Percentiles rank a stretch among this genome's conserved stretches.
Conservation (phyloP, 2,797 vertebrate genomes). For the Ptychadena robeensis region DNA sequence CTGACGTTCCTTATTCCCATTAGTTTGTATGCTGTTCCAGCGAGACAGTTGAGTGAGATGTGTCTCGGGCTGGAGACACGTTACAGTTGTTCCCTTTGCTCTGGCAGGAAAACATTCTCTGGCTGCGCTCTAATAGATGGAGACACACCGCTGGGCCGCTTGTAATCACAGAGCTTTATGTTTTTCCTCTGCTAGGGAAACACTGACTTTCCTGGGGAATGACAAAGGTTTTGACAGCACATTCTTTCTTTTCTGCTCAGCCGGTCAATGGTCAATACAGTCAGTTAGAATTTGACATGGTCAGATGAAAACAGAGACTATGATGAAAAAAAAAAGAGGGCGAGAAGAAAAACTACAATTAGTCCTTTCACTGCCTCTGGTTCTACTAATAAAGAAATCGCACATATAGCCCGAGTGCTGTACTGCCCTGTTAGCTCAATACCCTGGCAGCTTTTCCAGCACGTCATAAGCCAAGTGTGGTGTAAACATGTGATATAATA, state of each 20-base stretch:
- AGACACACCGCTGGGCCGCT: conserved; percentile 28
- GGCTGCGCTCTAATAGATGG: conserved; percentile 22
- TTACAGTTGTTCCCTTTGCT: neutral
- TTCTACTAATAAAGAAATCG: conserved; percentile 50
- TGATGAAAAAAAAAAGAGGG: conserved; percentile 69
- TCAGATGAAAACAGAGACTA: conserved; percentile 79
- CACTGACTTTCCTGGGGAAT: conserved; percentile 38
- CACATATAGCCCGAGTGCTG: conserved; percentile 24
- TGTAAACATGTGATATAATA: conserved; percentile 7
- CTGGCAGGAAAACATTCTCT: conserved; percentile 22
- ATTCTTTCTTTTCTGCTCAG: conserved; percentile 61
- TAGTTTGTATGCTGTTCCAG: neutral
- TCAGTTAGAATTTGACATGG: conserved; percentile 67
- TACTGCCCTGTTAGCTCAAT: conserved; percentile 58
- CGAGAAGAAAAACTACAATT: conserved; percentile 62
- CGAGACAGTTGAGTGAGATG: conserved; percentile 16
- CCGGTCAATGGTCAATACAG: conserved; percentile 59
- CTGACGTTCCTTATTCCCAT: neutral
- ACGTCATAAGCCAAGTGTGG: conserved; percentile 13
- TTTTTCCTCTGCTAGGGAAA: conserved; percentile 54
- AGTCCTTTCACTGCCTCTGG: conserved; percentile 49
- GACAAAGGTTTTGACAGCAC: conserved; percentile 57
- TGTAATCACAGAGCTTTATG: conserved; percentile 49
- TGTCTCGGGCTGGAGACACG: conserved; percentile 10
- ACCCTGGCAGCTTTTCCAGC: conserved; percentile 13